Evolutionary conservation across 2,888 invertebrate genomes (phyloP), one percentile per base, ranked within the genome.

Genomic region (Phengaris alcon): DNA sequence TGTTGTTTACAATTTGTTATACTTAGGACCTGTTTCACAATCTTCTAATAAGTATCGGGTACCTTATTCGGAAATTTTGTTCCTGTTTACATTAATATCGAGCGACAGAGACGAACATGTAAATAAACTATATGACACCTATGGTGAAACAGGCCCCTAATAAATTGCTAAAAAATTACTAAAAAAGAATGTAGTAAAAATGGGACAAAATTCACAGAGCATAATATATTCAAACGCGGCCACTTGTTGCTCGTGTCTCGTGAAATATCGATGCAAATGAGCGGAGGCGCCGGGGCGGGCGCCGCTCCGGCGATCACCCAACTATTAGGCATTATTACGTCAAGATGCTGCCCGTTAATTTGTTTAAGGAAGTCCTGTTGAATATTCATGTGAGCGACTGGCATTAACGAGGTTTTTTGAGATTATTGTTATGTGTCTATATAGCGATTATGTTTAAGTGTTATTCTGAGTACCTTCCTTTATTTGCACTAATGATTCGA

Each of bases 221-320:
- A 74, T 35, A 35, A 54, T 75, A 75, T 75, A 75, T 69, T 51
- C 75, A 74, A 75, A 74, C 59, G 74, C 76, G 52, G 68, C 70
- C 78, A 79, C 79, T 79, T 79, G 79, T 79, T 78, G 79, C 80
- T 82, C 82, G 81, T 81, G 82, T 83, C 81, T 84, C 82, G 82
- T 80, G 81, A 35, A 35, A 35, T 81, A 84, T 83, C 83, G 86
- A 90, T 90, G 90, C 86, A 48, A 48, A 90, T 90, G 89, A 90
- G 86, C 78, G 79, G 77, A 81, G 86, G 86, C 88, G 89, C 88
- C 89, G 83, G 80, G 77, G 76, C 77, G 75, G 82, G 83, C 84
- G 83, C 84, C 87, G 79, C 77, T 75, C 79, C 78, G 88, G 78
- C 88, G 87, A 81, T 81, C 78, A 77, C 68, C 80, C 76, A 77